Evolutionary conservation across 1,140 invertebrate genomes (phyloP).

Genomic region (Medauroidea extradentata): DNA sequence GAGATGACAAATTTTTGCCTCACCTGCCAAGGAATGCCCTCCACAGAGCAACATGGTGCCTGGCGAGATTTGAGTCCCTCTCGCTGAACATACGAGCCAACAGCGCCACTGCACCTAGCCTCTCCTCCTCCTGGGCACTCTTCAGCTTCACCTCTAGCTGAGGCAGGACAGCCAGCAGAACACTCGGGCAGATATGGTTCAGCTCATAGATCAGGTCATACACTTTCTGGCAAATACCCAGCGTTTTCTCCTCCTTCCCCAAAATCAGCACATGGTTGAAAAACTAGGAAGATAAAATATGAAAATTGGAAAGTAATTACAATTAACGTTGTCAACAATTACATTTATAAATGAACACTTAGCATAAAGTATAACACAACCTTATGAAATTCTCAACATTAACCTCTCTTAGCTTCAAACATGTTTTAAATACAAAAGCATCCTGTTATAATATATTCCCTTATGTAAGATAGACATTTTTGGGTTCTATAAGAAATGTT

Average conservation of each 20-base stretch:
- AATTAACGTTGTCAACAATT: too few species aligned
- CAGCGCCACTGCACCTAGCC: conserved; percentile 82
- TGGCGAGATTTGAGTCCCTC: conserved; percentile 83
- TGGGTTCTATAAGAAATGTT: too few species aligned
- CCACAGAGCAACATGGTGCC: conserved; percentile 81
- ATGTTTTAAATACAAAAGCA: too few species aligned
- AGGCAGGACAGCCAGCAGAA: conserved; percentile 84
- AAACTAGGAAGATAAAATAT: too few species aligned
- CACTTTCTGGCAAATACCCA: conserved; percentile 78
- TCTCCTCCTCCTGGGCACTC: conserved; percentile 80
- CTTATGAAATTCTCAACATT: too few species aligned
- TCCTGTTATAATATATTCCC: too few species aligned
- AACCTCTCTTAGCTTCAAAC: too few species aligned
- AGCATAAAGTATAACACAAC: too few species aligned
- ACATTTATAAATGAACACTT: too few species aligned
- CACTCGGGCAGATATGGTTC: conserved; percentile 86
- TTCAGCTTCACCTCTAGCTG: conserved; percentile 92
- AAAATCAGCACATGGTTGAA: conserved; percentile 93
- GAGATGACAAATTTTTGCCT: neutral
- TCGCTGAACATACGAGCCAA: conserved; percentile 96
- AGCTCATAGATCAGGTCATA: conserved; percentile 97
- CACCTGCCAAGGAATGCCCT: conserved; percentile 77
- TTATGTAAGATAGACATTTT: too few species aligned
- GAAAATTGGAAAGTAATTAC: too few species aligned
- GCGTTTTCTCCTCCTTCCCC: conserved; percentile 79